These are phyloP conservation scores for Centrocercus urophasianus DNA, from an alignment of 2,113 vertebrate species.

Conservation along the genomic window DNA sequence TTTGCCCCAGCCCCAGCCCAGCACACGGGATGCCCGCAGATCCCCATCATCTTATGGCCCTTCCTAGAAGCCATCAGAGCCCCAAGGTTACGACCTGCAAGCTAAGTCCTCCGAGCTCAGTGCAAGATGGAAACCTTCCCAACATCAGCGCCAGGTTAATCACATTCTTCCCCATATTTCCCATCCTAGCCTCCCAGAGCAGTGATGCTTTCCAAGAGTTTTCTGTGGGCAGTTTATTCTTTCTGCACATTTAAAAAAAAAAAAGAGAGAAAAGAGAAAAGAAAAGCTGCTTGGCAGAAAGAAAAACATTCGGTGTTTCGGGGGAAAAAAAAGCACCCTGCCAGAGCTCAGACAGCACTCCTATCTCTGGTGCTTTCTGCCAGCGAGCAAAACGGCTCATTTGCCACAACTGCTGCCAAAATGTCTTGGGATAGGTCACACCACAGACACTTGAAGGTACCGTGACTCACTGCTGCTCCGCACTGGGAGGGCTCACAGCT, in stretches of 20 bases:
- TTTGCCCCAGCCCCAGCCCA: neutral
- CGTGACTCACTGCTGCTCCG: slow-evolving; percentile 20
- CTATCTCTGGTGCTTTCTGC: neutral
- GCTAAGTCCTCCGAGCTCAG: neutral
- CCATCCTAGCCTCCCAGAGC: neutral
- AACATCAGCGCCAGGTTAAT: neutral
- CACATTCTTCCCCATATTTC: neutral
- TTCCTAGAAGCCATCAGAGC: neutral
- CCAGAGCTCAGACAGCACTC: neutral
- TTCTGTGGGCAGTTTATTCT: neutral
- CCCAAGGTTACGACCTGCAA: neutral
- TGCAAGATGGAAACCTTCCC: neutral
- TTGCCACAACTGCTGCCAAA: slow-evolving; percentile 32
- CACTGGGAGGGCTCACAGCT: neutral
- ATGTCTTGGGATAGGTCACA: neutral
- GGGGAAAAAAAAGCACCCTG: neutral
- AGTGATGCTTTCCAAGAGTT: fast-evolving
- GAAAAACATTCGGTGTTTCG: neutral
- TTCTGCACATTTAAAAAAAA: neutral
- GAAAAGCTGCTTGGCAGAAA: neutral
- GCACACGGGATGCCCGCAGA: neutral
- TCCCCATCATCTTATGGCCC: neutral
- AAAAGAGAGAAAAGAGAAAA: neutral
- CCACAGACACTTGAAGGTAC: slow-evolving; percentile 6
- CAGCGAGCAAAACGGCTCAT: neutral